phyloP scores from a whole-genome alignment of 2,888 invertebrate species.

The Tachystola acroxantha region DNA sequence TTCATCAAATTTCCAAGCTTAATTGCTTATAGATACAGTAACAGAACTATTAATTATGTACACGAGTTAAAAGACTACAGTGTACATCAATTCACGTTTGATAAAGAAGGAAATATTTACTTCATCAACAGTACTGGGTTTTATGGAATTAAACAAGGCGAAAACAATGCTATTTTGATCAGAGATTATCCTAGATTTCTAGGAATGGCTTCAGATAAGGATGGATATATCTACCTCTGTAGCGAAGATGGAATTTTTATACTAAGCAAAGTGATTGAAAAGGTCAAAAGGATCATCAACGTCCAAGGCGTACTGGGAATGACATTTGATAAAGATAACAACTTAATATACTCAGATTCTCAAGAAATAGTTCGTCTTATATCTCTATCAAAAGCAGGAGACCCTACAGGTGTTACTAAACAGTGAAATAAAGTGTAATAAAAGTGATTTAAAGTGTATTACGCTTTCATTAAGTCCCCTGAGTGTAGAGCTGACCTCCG shows the following conservation, averaged over 20 bases:
- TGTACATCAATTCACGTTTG: conserved; percentile 57
- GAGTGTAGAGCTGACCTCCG: background rate
- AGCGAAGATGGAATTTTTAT: conserved; percentile 57
- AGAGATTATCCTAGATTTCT: conserved; percentile 41
- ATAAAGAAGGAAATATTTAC: conserved; percentile 42
- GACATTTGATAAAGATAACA: conserved; percentile 50
- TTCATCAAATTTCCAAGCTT: conserved; percentile 59
- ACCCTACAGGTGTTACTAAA: background rate
- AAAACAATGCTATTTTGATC: conserved; percentile 27
- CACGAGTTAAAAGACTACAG: conserved; percentile 27
- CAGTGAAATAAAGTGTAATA: background rate
- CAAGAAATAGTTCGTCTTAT: conserved; percentile 47
- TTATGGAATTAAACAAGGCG: conserved; percentile 37
- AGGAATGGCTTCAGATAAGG: conserved; percentile 47
- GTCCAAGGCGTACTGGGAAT: conserved; percentile 51
- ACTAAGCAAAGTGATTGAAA: conserved; percentile 40
- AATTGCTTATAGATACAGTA: conserved; percentile 41
- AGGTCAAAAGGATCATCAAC: conserved; percentile 43
- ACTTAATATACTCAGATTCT: conserved; percentile 58
- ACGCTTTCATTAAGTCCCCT: background rate
- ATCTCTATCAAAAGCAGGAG: conserved; percentile 12
- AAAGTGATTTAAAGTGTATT: background rate
- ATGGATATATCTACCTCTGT: conserved; percentile 44
- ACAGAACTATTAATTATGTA: conserved; percentile 34
- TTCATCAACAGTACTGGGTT: conserved; percentile 57